Evolutionary conservation across 2,888 invertebrate genomes (phyloP).

Genomic region (Bugulina stolonifera): DNA sequence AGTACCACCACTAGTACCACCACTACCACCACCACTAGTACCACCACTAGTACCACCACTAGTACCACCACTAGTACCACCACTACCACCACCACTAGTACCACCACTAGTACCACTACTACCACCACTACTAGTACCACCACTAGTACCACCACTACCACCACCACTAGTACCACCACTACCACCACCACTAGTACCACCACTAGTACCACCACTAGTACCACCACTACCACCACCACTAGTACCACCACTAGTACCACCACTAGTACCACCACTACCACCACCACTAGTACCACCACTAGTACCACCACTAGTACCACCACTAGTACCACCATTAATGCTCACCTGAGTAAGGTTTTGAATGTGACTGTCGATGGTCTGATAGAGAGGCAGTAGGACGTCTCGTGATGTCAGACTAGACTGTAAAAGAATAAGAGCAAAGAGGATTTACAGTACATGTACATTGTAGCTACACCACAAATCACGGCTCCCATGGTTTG

Average conservation of each 20-base stretch:
- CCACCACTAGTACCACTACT: no score
- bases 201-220: not conserved
- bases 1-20: conserved; percentile 32
- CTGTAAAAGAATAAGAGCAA: not conserved
- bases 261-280: conserved; percentile 30
- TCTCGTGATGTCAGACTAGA: not conserved
- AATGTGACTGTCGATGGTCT: not conserved
- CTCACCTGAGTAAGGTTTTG: not conserved
- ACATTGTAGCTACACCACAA: no score
- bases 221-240: conserved; percentile 28
- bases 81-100: no score
- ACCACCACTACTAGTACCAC: no score
- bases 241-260: conserved; percentile 28
- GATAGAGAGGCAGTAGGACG: not conserved
- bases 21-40: conserved; percentile 30
- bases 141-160: no score
- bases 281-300: conserved; percentile 28
- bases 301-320: conserved; percentile 22
- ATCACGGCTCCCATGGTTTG: no score
- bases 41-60: not conserved
- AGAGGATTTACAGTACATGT: no score
- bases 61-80: no score
- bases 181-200: no score
- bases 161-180: no score
- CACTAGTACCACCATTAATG: conserved; percentile 18